These are phyloP conservation scores for Myiozetetes cayanensis DNA, from an alignment of 2,113 vertebrate genomes.

Conservation along the genomic window DNA sequence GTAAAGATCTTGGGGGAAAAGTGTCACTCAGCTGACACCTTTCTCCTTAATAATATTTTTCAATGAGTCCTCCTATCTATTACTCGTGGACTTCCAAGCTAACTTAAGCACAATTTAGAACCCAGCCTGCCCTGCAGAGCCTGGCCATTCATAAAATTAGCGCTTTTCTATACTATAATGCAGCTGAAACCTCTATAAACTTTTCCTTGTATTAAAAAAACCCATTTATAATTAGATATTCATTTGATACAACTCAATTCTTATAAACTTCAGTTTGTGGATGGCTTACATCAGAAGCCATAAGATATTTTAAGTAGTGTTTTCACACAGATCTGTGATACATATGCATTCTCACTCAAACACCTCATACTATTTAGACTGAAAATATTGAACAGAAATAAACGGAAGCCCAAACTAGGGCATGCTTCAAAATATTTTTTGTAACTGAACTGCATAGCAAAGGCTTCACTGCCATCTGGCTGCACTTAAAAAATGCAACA, in stretches of 20 bases:
- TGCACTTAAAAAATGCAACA: not conserved
- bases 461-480: constrained; percentile 6
- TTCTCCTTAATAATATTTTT: not conserved
- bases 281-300: not conserved
- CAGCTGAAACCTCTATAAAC: not conserved
- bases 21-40: not conserved
- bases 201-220: not conserved
- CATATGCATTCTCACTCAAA: not conserved
- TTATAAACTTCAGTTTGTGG: not conserved
- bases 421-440: not conserved
- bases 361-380: not conserved
- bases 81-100: not conserved
- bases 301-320: not conserved
- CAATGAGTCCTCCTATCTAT: not conserved
- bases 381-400: not conserved
- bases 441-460: not conserved
- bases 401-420: not conserved
- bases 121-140: not conserved
- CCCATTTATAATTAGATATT: not conserved
- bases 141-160: not conserved
- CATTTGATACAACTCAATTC: not conserved
- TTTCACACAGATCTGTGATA: not conserved
- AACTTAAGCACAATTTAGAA: not conserved
- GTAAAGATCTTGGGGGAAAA: not conserved
- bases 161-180: not conserved